Conservation (phyloP, 2,888 invertebrate species). For the Agriopis aurantiaria region DNA sequence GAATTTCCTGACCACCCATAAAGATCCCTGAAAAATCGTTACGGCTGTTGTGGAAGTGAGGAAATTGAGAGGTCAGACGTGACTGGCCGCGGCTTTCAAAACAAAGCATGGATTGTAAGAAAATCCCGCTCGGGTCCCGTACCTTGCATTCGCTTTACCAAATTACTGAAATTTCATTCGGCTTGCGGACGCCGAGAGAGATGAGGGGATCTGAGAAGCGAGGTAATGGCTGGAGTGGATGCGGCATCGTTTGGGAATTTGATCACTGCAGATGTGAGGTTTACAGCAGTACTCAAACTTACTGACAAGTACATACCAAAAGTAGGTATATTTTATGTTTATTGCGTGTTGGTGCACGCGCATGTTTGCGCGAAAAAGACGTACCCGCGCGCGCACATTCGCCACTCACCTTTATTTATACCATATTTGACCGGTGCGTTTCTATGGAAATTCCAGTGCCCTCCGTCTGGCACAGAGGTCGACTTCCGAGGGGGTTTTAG, state of each 20-base stretch:
- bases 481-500: too few species aligned
- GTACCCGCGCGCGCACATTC: too few species aligned
- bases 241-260: constrained; percentile 37
- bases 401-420: too few species aligned
- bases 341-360: too few species aligned
- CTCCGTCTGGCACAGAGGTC: too few species aligned
- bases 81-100: constrained; percentile 51
- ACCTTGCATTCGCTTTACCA: constrained; percentile 85
- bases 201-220: constrained; percentile 51
- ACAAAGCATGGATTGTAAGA: constrained; percentile 83
- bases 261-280: neutral
- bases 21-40: constrained; percentile 56
- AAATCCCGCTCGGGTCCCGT: constrained; percentile 79
- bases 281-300: too few species aligned
- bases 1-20: constrained; percentile 54
- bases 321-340: too few species aligned
- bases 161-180: constrained; percentile 86
- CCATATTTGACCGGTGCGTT: too few species aligned
- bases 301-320: too few species aligned
- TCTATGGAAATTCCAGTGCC: too few species aligned
- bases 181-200: constrained; percentile 75
- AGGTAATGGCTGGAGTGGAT: constrained; percentile 47
- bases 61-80: constrained; percentile 36
- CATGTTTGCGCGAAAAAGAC: too few species aligned
- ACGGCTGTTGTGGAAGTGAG: constrained; percentile 29